A percentile compares a stretch with the other conserved stretches of the same genome.
Evolutionary conservation across 2,888 invertebrate genomes (phyloP).

Genomic region (Dryadula phaetusa): DNA sequence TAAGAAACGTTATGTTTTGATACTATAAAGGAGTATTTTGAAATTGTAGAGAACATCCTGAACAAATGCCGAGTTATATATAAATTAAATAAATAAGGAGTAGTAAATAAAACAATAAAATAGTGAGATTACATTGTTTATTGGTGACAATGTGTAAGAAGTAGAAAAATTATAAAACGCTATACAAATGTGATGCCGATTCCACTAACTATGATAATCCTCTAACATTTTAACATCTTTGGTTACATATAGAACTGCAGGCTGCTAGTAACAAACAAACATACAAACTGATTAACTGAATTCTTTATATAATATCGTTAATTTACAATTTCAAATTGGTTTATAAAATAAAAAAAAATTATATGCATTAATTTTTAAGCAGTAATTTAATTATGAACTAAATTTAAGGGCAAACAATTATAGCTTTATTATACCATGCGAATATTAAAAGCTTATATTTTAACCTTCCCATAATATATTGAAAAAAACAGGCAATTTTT

Average conservation of each 20-base stretch:
- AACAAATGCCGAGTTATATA: too few relatives aligned
- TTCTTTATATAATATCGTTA: not conserved
- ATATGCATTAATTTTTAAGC: too few relatives aligned
- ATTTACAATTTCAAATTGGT: not conserved
- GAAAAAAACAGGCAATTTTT: too few relatives aligned
- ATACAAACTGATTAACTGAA: not conserved
- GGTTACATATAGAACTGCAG: slow-evolving; percentile 35
- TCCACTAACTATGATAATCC: slow-evolving; percentile 46
- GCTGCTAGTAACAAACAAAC: not conserved
- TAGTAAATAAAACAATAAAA: slow-evolving; percentile 54
- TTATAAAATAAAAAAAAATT: too few relatives aligned
- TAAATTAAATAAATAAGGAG: not conserved
- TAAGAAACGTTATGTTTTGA: too few relatives aligned
- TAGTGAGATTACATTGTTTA: slow-evolving; percentile 77
- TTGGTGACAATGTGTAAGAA: slow-evolving; percentile 80
- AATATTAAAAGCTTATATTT: too few relatives aligned
- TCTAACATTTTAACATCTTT: slow-evolving; percentile 42
- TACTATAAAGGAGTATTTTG: too few relatives aligned
- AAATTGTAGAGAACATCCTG: too few relatives aligned
- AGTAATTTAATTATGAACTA: too few relatives aligned
- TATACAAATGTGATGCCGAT: slow-evolving; percentile 50
- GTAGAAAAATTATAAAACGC: slow-evolving; percentile 50
- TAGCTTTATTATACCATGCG: too few relatives aligned
- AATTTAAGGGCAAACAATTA: too few relatives aligned
- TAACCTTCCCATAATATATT: too few relatives aligned